Evolutionary conservation across 1,140 invertebrate genomes (phyloP).

Genomic region (Orchesella cincta): DNA sequence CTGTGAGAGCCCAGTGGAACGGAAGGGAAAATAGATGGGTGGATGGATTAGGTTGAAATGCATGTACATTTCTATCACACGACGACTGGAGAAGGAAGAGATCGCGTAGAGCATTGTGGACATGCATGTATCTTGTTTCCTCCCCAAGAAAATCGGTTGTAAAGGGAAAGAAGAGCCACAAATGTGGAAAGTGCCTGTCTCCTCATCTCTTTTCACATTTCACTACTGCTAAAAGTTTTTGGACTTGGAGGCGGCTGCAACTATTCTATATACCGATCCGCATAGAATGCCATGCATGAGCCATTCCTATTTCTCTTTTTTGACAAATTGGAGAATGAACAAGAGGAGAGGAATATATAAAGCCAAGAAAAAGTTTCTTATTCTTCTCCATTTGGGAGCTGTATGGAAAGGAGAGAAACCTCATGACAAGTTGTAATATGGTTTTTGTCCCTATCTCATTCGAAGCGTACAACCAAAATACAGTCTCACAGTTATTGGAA

Average conservation of each 20-base stretch:
- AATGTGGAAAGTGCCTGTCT: background rate
- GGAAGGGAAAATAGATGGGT: background rate
- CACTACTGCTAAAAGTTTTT: background rate
- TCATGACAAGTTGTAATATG: background rate
- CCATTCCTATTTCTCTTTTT: background rate
- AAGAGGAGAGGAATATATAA: background rate
- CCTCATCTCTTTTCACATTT: background rate
- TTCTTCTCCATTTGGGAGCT: background rate
- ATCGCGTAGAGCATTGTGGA: too few species aligned
- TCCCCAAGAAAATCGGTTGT: background rate
- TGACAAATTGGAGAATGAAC: background rate
- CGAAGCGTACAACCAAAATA: background rate
- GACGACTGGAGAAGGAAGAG: too few species aligned
- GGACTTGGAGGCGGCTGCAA: background rate
- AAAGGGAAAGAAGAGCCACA: background rate
- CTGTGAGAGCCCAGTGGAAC: background rate
- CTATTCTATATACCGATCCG: background rate
- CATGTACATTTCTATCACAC: too few species aligned
- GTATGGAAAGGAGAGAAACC: background rate
- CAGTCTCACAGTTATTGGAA: background rate
- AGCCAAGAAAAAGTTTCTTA: too few species aligned
- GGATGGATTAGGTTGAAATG: background rate
- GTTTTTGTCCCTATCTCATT: background rate
- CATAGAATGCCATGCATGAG: background rate
- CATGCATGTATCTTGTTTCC: too few species aligned